Conservation (phyloP, 2,888 invertebrate genomes). For the Oithona nana region DNA sequence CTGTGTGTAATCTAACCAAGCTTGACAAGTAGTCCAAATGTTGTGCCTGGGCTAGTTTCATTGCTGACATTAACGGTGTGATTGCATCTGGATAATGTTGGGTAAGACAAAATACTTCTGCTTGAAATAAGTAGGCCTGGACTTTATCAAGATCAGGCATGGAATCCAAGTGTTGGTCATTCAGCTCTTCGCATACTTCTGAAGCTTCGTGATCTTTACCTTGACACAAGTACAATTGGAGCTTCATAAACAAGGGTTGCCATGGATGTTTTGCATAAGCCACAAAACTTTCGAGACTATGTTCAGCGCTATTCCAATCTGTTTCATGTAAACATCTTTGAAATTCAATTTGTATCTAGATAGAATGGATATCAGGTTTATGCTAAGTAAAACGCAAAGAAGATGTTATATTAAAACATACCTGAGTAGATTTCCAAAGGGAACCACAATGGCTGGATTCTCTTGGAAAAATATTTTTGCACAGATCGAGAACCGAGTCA, state of each 20-base stretch:
- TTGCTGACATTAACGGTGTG: constrained; percentile 41
- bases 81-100: constrained; percentile 25
- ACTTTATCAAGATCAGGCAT: not conserved
- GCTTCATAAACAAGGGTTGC: not conserved
- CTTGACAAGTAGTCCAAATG: constrained; percentile 57
- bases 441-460: not conserved
- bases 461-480: constrained; percentile 3
- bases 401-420: constrained; percentile 18
- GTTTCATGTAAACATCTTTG: not conserved
- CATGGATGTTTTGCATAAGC: not conserved
- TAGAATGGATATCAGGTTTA: too few species aligned
- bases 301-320: not conserved
- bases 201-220: not conserved
- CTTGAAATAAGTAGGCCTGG: not conserved
- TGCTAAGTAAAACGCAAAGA: not conserved
- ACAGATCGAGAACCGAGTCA: constrained; percentile 12
- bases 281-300: not conserved
- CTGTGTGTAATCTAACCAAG: constrained; percentile 54
- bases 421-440: not conserved
- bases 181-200: not conserved
- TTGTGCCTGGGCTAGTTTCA: constrained; percentile 51
- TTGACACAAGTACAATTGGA: not conserved
- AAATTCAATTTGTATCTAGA: constrained; percentile 9
- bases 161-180: not conserved
- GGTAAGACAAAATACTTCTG: not conserved